A percentile compares a stretch with the other conserved stretches of the same genome.
Conservation (phyloP, 1,140 invertebrate species). For the Cecropterus lyciades region DNA sequence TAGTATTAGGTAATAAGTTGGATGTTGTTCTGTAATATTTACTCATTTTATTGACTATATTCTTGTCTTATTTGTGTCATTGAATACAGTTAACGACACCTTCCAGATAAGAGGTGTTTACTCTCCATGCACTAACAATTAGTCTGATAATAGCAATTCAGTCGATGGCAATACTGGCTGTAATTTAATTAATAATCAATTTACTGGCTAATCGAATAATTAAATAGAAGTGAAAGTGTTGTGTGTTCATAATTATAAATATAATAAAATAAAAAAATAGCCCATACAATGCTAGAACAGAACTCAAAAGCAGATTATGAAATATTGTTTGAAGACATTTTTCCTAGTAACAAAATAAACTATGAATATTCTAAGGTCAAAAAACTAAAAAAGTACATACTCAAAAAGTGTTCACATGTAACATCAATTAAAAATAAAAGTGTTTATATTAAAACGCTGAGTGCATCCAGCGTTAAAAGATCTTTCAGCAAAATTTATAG, state of each 20-base stretch:
- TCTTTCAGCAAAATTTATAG: conserved; percentile 58
- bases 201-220: conserved; percentile 8
- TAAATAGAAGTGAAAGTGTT: conserved; percentile 10
- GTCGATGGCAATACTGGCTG: conserved; percentile 5
- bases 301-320: conserved; percentile 43
- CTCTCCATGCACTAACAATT: conserved; percentile 19
- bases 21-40: conserved; percentile 27
- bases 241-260: not conserved
- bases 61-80: conserved; percentile 39
- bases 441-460: conserved; percentile 66
- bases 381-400: conserved; percentile 58
- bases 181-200: conserved; percentile 4
- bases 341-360: conserved; percentile 39
- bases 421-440: conserved; percentile 53
- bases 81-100: conserved; percentile 57
- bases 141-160: conserved; percentile 20
- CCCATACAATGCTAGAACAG: conserved; percentile 41
- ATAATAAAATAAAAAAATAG: conserved; percentile 8
- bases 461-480: conserved; percentile 65
- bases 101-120: conserved; percentile 72
- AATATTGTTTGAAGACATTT: conserved; percentile 49
- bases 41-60: conserved; percentile 26
- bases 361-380: conserved; percentile 42
- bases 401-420: conserved; percentile 52
- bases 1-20: not conserved